phyloP scores from a whole-genome alignment of 2,797 vertebrate species.

The Hoplostethus atlanticus region DNA sequence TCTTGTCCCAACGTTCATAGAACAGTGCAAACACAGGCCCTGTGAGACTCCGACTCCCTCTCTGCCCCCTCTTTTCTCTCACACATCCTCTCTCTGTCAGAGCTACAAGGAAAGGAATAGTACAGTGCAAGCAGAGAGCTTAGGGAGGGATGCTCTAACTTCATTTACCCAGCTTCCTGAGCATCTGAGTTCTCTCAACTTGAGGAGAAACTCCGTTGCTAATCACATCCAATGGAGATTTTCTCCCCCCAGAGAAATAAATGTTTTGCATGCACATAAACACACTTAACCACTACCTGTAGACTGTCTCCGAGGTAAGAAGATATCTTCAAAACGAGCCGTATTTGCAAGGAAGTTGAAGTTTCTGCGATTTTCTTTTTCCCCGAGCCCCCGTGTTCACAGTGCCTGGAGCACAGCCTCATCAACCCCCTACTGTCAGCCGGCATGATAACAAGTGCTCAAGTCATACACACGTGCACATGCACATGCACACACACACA shows the following conservation, averaged over 20 bases:
- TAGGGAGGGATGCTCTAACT: slow-evolving; percentile 16
- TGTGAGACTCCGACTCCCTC: slow-evolving; percentile 34
- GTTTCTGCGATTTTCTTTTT: slow-evolving; percentile 17
- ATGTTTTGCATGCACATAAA: slow-evolving; percentile 34
- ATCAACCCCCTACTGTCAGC: slow-evolving; percentile 43
- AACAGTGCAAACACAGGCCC: slow-evolving; percentile 37
- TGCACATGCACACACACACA: not conserved
- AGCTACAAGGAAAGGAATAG: too few species aligned
- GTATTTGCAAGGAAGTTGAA: not conserved
- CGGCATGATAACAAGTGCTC: slow-evolving; percentile 32
- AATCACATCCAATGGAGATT: slow-evolving; percentile 31
- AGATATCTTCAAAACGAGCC: slow-evolving; percentile 16
- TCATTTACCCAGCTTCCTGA: slow-evolving; percentile 43
- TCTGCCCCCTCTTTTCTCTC: slow-evolving; percentile 18
- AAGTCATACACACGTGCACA: slow-evolving; percentile 1
- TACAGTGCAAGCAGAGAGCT: slow-evolving; percentile 12
- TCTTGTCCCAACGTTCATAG: slow-evolving; percentile 49
- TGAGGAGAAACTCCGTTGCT: slow-evolving; percentile 13
- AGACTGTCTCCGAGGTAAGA: slow-evolving; percentile 11
- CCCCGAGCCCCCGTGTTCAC: not conserved
- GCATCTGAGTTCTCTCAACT: slow-evolving; percentile 24
- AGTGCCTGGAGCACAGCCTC: slow-evolving; percentile 33
- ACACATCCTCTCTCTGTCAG: not conserved
- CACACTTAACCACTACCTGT: slow-evolving; percentile 21
- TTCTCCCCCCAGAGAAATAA: slow-evolving; percentile 13